Conservation (phyloP, 2,888 invertebrate species). For the Lycaena phlaeas region DNA sequence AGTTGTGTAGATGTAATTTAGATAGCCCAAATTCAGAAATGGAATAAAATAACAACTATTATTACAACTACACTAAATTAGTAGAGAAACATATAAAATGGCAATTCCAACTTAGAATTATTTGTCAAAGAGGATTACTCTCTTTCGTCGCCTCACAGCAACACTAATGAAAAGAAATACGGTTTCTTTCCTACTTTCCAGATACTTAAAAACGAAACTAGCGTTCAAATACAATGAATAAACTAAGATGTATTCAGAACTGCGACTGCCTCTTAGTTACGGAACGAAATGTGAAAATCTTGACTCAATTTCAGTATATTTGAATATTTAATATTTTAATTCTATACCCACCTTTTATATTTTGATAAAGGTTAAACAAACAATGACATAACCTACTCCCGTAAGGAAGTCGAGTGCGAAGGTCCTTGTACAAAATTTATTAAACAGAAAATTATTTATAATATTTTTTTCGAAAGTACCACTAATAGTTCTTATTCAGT, state of each 20-base stretch:
- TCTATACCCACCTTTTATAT: slow-evolving; percentile 4
- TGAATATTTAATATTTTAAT: slow-evolving; percentile 2
- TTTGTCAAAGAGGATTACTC: slow-evolving; percentile 12
- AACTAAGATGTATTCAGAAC: slow-evolving; percentile 4
- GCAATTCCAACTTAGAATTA: slow-evolving; percentile 14
- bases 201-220: slow-evolving; percentile 6
- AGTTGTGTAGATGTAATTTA: too few relatives aligned
- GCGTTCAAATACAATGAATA: slow-evolving; percentile 1
- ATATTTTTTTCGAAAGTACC: too few relatives aligned
- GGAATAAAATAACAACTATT: too few relatives aligned
- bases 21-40: too few relatives aligned
- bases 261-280: slow-evolving; percentile 1
- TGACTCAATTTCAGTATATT: slow-evolving; percentile 2
- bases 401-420: too few relatives aligned
- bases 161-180: slow-evolving; percentile 21
- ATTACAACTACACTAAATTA: not conserved
- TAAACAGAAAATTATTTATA: too few relatives aligned
- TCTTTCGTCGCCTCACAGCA: slow-evolving; percentile 11
- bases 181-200: slow-evolving; percentile 9
- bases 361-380: not conserved
- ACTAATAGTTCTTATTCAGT: too few relatives aligned
- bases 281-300: slow-evolving; percentile 3
- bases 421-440: too few relatives aligned
- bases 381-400: not conserved
- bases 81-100: slow-evolving; percentile 5